Percentiles rank a stretch among this genome's conserved stretches.
Evolutionary conservation across 2,797 vertebrate species (phyloP).

Genomic region (Poecilia picta): DNA sequence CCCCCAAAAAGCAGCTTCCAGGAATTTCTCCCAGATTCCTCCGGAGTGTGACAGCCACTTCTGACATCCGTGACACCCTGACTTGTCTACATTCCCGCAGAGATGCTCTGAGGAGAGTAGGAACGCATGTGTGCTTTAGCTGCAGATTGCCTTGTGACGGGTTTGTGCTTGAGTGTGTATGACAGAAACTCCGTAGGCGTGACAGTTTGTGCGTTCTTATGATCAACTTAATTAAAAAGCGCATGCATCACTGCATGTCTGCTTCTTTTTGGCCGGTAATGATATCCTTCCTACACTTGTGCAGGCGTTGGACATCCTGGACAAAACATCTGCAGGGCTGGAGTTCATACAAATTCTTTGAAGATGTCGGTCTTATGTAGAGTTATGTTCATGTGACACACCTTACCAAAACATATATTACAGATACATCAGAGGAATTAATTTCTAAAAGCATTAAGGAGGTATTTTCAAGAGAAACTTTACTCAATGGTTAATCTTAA

Average conservation of each 20-base stretch:
- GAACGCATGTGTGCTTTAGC: not conserved
- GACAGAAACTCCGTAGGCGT: not conserved
- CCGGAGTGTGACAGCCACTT: conserved; percentile 53
- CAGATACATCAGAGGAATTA: too few relatives aligned
- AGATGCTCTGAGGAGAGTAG: conserved; percentile 40
- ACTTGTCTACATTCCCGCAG: conserved; percentile 35
- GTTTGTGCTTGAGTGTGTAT: not conserved
- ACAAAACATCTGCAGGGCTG: not conserved
- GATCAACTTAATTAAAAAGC: not conserved
- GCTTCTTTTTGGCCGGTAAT: not conserved
- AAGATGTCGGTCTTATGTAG: too few relatives aligned
- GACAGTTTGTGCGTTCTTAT: not conserved
- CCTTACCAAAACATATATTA: too few relatives aligned
- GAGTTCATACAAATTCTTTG: not conserved
- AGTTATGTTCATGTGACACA: too few relatives aligned
- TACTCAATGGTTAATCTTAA: too few relatives aligned
- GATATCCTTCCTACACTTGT: not conserved
- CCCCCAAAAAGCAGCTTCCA: conserved; percentile 34
- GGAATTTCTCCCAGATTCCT: conserved; percentile 9
- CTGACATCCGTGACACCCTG: conserved; percentile 64
- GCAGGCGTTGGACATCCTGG: not conserved
- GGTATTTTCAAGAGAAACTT: too few relatives aligned
- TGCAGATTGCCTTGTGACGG: not conserved
- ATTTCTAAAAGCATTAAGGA: too few relatives aligned
- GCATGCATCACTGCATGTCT: not conserved